Percentiles rank a stretch among this genome's conserved stretches.
phyloP scores from a whole-genome alignment of 2,797 vertebrate species.

The Coregonus sp. region DNA sequence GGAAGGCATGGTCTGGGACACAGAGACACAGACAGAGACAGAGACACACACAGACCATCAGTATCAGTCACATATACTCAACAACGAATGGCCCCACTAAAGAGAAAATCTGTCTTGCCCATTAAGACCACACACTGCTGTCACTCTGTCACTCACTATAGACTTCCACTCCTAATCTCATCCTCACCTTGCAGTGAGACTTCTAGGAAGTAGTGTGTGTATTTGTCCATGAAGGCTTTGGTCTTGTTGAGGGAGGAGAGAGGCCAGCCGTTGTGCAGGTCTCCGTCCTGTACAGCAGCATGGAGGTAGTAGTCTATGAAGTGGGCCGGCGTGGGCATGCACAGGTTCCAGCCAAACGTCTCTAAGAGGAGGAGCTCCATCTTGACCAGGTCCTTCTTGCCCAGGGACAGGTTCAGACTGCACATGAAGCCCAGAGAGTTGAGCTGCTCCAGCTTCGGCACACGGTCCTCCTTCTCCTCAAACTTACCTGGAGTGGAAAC shows the following conservation, averaged over 20 bases:
- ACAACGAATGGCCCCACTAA: neutral
- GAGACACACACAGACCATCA: no score
- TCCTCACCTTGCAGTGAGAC: constrained; percentile 78
- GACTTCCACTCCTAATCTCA: neutral
- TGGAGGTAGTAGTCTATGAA: constrained; percentile 84
- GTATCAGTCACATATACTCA: neutral
- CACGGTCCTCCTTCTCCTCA: constrained; percentile 77
- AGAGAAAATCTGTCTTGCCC: neutral
- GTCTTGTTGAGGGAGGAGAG: constrained; percentile 68
- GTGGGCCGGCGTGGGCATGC: constrained; percentile 80
- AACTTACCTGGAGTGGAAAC: constrained; percentile 73
- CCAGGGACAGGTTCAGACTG: constrained; percentile 70
- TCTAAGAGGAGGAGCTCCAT: constrained; percentile 79
- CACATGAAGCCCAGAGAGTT: constrained; percentile 72
- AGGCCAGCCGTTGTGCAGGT: constrained; percentile 77
- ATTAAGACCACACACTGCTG: neutral
- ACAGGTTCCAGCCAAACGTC: constrained; percentile 79
- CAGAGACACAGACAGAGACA: no score
- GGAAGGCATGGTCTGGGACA: constrained; percentile 76
- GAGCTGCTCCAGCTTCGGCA: constrained; percentile 79
- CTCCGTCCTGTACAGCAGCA: constrained; percentile 68
- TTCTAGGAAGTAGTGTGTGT: constrained; percentile 79
- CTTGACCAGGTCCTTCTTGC: constrained; percentile 73
- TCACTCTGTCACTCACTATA: neutral
- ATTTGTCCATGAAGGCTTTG: constrained; percentile 77